Conservation (phyloP, 1,140 invertebrate genomes). For the Trinorchestia longiramus region DNA sequence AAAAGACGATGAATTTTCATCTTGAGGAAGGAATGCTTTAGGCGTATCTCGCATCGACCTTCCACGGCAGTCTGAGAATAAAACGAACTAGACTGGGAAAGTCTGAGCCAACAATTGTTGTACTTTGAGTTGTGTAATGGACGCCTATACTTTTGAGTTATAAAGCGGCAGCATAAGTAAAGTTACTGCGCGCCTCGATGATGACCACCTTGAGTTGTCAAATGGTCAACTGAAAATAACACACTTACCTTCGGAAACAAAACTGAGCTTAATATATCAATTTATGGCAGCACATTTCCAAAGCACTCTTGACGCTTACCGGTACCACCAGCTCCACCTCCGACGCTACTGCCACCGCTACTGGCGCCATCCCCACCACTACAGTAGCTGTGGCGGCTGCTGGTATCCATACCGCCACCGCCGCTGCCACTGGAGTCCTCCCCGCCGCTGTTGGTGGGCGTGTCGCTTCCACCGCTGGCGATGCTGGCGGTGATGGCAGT, state of each 20-base stretch:
- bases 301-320: conserved; percentile 75
- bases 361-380: conserved; percentile 36
- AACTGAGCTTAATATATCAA: background rate
- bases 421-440: conserved; percentile 48
- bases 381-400: conserved; percentile 51
- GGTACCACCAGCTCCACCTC: background rate
- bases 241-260: background rate
- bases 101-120: no score
- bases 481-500: conserved; percentile 24
- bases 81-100: no score
- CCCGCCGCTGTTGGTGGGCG: conserved; percentile 49
- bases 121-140: no score
- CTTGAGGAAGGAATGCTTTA: no score
- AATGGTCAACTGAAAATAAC: no score
- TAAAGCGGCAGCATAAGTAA: no score
- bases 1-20: no score
- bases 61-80: no score
- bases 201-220: no score
- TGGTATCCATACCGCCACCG: conserved; percentile 2
- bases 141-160: no score
- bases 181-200: no score
- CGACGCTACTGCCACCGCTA: conserved; percentile 30
- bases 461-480: conserved; percentile 36
- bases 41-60: no score
- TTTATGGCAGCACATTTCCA: conserved; percentile 81